These are phyloP conservation scores for Zophobas atratus DNA, from an alignment of 1,140 invertebrate genomes.

Conservation along the genomic window DNA sequence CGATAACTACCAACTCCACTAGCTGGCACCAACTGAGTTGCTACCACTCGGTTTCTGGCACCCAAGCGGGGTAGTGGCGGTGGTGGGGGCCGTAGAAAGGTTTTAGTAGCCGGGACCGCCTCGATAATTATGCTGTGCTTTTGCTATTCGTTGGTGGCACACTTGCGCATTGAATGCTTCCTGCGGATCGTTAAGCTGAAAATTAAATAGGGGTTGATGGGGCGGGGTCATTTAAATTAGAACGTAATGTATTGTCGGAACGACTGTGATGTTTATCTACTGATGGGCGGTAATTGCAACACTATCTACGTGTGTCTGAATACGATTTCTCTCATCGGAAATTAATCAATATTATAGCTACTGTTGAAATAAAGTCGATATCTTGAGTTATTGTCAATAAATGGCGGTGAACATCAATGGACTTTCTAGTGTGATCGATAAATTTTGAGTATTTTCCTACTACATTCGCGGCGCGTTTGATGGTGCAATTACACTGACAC, in stretches of 20 bases:
- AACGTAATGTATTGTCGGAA: background rate
- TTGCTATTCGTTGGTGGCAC: conserved; percentile 9
- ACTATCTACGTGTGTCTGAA: conserved; percentile 4
- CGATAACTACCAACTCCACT: conserved; percentile 4
- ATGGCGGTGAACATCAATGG: conserved; percentile 1
- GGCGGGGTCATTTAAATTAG: background rate
- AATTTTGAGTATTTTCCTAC: conserved; percentile 13
- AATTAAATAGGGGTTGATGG: conserved; percentile 7
- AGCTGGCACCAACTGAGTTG: conserved; percentile 8
- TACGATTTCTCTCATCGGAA: conserved; percentile 7
- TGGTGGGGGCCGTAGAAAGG: conserved; percentile 9
- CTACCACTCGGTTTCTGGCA: conserved; percentile 8
- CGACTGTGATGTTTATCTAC: background rate
- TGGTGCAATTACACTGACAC: conserved; percentile 8
- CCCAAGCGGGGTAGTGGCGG: conserved; percentile 24
- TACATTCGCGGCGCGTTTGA: conserved; percentile 1
- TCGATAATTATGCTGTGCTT: conserved; percentile 23
- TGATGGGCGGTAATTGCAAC: background rate
- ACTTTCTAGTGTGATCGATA: conserved; percentile 1
- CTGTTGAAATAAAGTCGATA: conserved; percentile 14
- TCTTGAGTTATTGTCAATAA: conserved; percentile 14
- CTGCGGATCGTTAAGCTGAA: background rate
- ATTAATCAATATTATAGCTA: conserved; percentile 15
- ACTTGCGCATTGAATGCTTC: background rate
- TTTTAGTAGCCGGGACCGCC: conserved; percentile 12